phyloP scores from a whole-genome alignment of 2,888 invertebrate species.

The Pachycephus smyrnensis region DNA sequence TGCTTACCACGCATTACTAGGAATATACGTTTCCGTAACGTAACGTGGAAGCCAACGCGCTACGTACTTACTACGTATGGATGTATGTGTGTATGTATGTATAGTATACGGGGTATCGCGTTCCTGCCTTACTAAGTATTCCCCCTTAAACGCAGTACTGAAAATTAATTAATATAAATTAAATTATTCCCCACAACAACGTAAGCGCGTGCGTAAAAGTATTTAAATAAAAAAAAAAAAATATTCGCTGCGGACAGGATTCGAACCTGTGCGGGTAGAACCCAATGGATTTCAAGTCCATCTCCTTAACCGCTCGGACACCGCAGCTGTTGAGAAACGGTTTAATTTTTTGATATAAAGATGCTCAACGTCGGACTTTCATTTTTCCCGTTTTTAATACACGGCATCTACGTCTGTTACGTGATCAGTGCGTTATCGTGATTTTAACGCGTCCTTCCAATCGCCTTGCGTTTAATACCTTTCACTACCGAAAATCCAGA shows the following conservation, averaged over 20 bases:
- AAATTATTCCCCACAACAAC: background rate
- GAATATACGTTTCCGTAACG: background rate
- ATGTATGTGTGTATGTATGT: no score
- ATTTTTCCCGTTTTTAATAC: background rate
- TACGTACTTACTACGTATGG: background rate
- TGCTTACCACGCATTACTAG: background rate
- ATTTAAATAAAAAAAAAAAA: conserved; percentile 43
- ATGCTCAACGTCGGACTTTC: background rate
- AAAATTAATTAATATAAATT: background rate
- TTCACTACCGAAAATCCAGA: background rate
- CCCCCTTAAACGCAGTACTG: background rate
- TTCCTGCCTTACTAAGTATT: background rate
- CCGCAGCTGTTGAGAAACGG: conserved; percentile 54
- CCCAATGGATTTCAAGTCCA: conserved; percentile 67
- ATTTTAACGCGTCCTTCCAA: background rate
- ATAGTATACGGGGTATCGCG: background rate
- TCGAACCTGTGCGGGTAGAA: conserved; percentile 67
- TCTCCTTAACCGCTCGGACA: conserved; percentile 67
- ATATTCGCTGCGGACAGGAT: conserved; percentile 65
- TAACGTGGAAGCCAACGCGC: background rate
- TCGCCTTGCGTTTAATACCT: background rate
- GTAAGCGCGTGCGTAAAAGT: background rate
- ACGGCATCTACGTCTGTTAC: background rate
- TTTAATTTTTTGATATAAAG: conserved; percentile 7
- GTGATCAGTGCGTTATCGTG: background rate